A percentile compares a stretch with the other conserved stretches of the same genome.
These are phyloP conservation scores for Semaprochilodus insignis DNA, from an alignment of 2,797 vertebrate genomes.

Conservation along the genomic window DNA sequence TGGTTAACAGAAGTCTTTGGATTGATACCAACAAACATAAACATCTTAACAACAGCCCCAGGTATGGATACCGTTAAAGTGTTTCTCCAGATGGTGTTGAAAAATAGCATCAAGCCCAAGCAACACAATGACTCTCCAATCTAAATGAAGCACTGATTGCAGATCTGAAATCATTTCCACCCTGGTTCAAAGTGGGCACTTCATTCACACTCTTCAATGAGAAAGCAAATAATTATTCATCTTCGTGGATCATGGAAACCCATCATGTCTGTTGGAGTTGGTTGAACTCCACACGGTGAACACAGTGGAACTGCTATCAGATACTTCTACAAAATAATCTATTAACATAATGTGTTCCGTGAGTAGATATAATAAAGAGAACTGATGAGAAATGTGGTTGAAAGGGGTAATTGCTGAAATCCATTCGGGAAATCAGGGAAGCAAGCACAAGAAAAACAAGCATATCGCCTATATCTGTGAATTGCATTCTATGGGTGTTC, in stretches of 20 bases:
- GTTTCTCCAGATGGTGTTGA: constrained; percentile 66
- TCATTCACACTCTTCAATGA: constrained; percentile 22
- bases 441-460: not conserved
- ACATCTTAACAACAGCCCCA: constrained; percentile 55
- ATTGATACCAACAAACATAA: constrained; percentile 58
- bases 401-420: not conserved
- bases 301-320: not conserved
- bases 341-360: not conserved
- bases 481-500: not conserved
- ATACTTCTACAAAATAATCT: not conserved
- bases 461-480: constrained; percentile 21
- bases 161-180: constrained; percentile 22
- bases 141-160: constrained; percentile 24
- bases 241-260: constrained; percentile 27
- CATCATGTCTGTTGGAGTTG: constrained; percentile 15
- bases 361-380: not conserved
- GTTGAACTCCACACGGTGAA: constrained; percentile 43
- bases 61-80: constrained; percentile 58
- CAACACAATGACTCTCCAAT: constrained; percentile 38
- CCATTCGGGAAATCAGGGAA: not conserved
- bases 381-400: not conserved
- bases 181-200: constrained; percentile 8
- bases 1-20: constrained; percentile 50
- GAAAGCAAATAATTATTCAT: constrained; percentile 15
- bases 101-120: constrained; percentile 47